Percentiles rank a stretch among this genome's conserved stretches.
Conservation (phyloP, 1,140 invertebrate genomes). For the Pectinophora gossypiella region DNA sequence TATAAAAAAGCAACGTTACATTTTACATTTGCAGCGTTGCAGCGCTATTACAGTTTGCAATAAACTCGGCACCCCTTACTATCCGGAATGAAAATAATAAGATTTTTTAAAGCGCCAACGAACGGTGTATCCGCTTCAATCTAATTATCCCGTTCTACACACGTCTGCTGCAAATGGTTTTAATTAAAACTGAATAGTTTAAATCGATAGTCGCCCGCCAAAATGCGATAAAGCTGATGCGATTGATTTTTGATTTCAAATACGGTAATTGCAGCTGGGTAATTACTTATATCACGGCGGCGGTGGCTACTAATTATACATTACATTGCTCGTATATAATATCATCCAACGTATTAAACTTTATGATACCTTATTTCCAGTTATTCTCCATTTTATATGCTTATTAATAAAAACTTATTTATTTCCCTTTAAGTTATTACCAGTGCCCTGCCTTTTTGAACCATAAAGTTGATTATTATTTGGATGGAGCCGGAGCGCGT, state of each 20-base stretch:
- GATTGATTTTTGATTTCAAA: background rate
- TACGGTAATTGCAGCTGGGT: background rate
- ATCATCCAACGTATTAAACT: no score
- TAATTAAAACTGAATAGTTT: conserved; percentile 39
- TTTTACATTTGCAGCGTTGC: conserved; percentile 7
- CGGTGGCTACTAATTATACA: no score
- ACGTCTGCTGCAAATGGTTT: conserved; percentile 31
- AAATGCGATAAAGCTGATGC: background rate
- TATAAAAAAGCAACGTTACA: no score
- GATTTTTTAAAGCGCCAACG: conserved; percentile 23
- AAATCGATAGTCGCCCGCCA: background rate
- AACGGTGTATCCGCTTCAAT: conserved; percentile 23
- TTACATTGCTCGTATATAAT: no score
- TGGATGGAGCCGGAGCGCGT: no score
- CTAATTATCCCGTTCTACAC: conserved; percentile 31
- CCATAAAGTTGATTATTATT: no score
- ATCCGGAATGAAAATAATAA: conserved; percentile 20
- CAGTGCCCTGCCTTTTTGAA: no score
- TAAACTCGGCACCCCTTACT: background rate
- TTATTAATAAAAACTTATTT: no score
- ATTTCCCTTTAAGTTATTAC: no score
- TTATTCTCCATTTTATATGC: no score
- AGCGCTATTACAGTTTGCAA: conserved; percentile 19
- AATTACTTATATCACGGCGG: background rate
- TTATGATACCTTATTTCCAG: no score